Evolutionary conservation across 2,113 vertebrate genomes (phyloP).

Genomic region (Synchiropus splendidus): DNA sequence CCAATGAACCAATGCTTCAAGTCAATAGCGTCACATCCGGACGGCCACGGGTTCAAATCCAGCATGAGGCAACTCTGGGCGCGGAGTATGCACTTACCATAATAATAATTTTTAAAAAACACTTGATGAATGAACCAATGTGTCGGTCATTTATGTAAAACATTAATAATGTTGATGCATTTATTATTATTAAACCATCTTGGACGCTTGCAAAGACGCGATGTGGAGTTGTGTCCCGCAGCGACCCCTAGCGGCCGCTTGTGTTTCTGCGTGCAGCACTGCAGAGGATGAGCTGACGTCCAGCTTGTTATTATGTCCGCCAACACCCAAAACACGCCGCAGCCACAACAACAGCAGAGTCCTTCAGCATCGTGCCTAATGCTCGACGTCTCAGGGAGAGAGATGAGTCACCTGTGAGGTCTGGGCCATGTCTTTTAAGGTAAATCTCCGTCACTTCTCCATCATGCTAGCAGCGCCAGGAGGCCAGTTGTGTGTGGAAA

Average conservation of each 20-base stretch:
- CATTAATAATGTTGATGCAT: no score
- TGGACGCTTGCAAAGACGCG: no score
- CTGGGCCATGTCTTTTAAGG: slow-evolving; percentile 70
- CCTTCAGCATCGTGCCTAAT: slow-evolving; percentile 23
- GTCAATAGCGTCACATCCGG: no score
- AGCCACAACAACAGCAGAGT: slow-evolving; percentile 26
- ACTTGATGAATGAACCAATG: no score
- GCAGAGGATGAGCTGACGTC: slow-evolving; percentile 45
- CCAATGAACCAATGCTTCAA: no score
- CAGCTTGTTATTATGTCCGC: slow-evolving; percentile 38
- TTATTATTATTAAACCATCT: no score
- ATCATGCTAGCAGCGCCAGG: neutral
- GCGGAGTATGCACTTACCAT: no score
- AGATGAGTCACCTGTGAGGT: slow-evolving; percentile 58
- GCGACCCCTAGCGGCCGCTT: slow-evolving; percentile 19
- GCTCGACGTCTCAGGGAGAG: slow-evolving; percentile 23
- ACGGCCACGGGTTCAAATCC: no score
- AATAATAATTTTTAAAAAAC: no score
- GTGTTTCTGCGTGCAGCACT: slow-evolving; percentile 2
- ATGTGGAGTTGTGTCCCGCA: slow-evolving; percentile 1
- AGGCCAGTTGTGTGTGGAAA: no score
- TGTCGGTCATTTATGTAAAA: no score
- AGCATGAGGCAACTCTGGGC: no score
- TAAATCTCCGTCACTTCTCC: slow-evolving; percentile 42
- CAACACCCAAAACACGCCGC: slow-evolving; percentile 49